Evolutionary conservation across 37 sponge, comb jelly and placozoan genomes (phyloP), one percentile per base, ranked within the genome.

Genomic region (Spongia lamella): DNA sequence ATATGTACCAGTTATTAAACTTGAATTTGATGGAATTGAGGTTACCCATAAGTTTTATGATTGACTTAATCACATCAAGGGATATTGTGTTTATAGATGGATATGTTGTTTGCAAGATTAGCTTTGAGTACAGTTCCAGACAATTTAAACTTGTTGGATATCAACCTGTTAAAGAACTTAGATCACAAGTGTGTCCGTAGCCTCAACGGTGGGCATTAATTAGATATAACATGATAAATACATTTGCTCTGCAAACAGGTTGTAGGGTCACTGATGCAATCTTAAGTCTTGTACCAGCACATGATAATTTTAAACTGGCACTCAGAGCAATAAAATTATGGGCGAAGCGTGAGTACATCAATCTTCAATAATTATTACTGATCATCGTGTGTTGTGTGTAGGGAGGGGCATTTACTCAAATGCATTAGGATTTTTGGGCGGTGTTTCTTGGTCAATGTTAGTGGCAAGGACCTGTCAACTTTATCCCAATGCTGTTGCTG

Each of bases 381-480:
- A 3, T n/a, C n/a, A 3, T n/a, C 69, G 11, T 30, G 5, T 19
- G 19, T 52, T 31, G 3, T 73, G 5, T 43, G 0, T 62, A 95
- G 96, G 79, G 27, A 80, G 98, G n/a, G 99, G 96, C 9, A 73
- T 92, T 14, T 98, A 98, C 59, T 90, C 91, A 50, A 98, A 98
- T 83, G 88, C 85, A 29, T 79, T 98, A 65, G 99, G 99, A 0
- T 98, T 89, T 61, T 76, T 98, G 27, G 99, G 99, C 2, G 99
- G 99, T 16, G 99, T 98, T 54, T 98, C 99, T 14, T 98, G 99
- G 99, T 96, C 99, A 25, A 98, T 98, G 83, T 80, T 98, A 33
- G 97, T 98, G 61, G 99, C 99, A 22, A 65, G 99, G 22, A 93
- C 87, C 13, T 98, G 96, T 38, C 99, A 98, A 60, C 83, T 98